These are phyloP conservation scores for Sminthurinus aureus DNA, from an alignment of 2,888 invertebrate species.

Conservation along the genomic window DNA sequence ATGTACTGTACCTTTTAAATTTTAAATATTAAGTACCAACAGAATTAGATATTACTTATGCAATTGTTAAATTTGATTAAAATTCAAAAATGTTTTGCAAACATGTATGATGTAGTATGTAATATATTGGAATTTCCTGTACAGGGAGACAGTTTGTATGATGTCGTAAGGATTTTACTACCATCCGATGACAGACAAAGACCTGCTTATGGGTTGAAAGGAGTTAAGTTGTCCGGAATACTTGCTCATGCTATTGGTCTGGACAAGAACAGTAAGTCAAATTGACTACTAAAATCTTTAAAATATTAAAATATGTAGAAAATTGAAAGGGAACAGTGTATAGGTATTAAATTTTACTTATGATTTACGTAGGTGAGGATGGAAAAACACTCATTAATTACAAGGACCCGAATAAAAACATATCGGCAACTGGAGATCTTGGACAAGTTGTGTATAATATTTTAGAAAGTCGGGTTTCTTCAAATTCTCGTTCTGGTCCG, in stretches of 20 bases:
- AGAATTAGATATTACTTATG: neutral
- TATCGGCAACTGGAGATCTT: conserved; percentile 48
- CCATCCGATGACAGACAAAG: conserved; percentile 49
- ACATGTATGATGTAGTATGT: neutral
- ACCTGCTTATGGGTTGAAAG: conserved; percentile 52
- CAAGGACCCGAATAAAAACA: conserved; percentile 46
- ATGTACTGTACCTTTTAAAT: conserved; percentile 40
- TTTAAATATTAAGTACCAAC: neutral
- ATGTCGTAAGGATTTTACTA: conserved; percentile 48
- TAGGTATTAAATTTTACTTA: too few species aligned
- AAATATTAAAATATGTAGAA: too few species aligned
- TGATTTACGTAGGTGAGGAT: conserved; percentile 36
- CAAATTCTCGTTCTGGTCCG: conserved; percentile 5
- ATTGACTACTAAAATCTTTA: conserved; percentile 28
- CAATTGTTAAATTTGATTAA: neutral
- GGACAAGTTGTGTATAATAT: conserved; percentile 26
- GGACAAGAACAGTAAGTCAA: conserved; percentile 42
- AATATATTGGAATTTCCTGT: neutral
- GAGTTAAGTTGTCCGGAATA: conserved; percentile 47
- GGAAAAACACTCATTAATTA: conserved; percentile 50
- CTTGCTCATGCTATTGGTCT: conserved; percentile 53
- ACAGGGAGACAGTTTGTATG: conserved; percentile 58
- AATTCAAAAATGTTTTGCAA: neutral
- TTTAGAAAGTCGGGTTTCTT: neutral
- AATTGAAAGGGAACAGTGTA: too few species aligned